Evolutionary conservation across 2,797 vertebrate species (phyloP).

Genomic region (Sebastolobus altivelis): DNA sequence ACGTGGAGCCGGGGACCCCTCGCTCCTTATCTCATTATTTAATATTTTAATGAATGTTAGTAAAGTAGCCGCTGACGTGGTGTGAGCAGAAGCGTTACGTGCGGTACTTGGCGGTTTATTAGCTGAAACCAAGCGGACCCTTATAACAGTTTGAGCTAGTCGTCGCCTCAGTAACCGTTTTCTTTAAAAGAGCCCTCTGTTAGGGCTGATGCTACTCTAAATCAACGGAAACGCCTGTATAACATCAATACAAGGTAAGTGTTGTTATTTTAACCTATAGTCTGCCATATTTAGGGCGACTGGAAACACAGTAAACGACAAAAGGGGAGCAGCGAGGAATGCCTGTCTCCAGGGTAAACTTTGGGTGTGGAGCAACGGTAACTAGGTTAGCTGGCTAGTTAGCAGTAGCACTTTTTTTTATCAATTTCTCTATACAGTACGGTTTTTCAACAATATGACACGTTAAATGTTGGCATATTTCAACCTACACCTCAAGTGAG

Average conservation of each 20-base stretch:
- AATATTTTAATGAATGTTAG: neutral
- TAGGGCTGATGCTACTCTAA: constrained; percentile 56
- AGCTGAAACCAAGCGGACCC: constrained; percentile 63
- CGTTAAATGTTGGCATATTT: neutral
- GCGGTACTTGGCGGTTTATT: neutral
- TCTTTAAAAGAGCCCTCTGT: neutral
- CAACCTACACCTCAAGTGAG: too few species aligned
- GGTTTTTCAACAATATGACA: neutral
- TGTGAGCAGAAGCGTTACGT: neutral
- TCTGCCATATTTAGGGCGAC: neutral
- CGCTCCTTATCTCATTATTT: neutral
- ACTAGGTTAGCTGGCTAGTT: constrained; percentile 18
- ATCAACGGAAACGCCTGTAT: neutral
- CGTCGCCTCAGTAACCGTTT: neutral
- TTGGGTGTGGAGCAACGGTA: constrained; percentile 68
- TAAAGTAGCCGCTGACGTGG: neutral
- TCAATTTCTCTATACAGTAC: fast-evolving
- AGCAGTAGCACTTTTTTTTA: neutral
- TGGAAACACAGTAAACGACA: constrained; percentile 3
- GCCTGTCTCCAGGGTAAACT: constrained; percentile 55
- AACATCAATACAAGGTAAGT: constrained; percentile 54
- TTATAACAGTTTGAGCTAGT: constrained; percentile 20
- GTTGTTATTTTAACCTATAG: neutral
- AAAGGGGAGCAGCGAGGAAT: constrained; percentile 42
- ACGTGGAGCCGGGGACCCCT: constrained; percentile 40